Conservation (phyloP, 1,140 invertebrate genomes). For the Atta colombica region DNA sequence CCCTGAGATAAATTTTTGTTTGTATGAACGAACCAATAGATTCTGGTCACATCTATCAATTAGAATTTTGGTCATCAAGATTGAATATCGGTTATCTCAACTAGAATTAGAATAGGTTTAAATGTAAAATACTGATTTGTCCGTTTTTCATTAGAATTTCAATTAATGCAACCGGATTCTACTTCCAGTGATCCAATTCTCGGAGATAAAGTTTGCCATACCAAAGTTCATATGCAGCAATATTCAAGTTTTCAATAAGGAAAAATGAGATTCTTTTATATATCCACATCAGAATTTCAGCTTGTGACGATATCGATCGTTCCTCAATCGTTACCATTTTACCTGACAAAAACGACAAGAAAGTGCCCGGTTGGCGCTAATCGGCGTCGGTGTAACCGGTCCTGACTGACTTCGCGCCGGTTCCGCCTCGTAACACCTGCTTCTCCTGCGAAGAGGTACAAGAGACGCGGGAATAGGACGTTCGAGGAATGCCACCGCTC, state of each 20-base stretch:
- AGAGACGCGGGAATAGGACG: neutral
- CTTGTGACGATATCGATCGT: conserved; percentile 11
- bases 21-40: too few species aligned
- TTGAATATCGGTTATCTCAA: too few species aligned
- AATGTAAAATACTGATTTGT: too few species aligned
- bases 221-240: neutral
- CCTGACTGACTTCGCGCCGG: conserved; percentile 38
- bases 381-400: conserved; percentile 50
- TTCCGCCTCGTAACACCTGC: conserved; percentile 43
- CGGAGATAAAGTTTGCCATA: neutral
- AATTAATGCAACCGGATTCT: too few species aligned
- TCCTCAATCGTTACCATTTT: neutral
- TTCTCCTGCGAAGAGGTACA: neutral
- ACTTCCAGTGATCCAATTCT: too few species aligned
- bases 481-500: neutral
- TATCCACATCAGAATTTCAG: neutral
- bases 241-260: neutral
- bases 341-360: conserved; percentile 16
- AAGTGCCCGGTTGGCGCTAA: conserved; percentile 35
- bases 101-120: too few species aligned
- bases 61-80: too few species aligned
- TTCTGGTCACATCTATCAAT: too few species aligned
- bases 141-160: too few species aligned
- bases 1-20: too few species aligned
- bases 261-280: neutral